Base-by-base conservation (phyloP, 2,797 vertebrate species). In the Astyanax mexicanus region DNA sequence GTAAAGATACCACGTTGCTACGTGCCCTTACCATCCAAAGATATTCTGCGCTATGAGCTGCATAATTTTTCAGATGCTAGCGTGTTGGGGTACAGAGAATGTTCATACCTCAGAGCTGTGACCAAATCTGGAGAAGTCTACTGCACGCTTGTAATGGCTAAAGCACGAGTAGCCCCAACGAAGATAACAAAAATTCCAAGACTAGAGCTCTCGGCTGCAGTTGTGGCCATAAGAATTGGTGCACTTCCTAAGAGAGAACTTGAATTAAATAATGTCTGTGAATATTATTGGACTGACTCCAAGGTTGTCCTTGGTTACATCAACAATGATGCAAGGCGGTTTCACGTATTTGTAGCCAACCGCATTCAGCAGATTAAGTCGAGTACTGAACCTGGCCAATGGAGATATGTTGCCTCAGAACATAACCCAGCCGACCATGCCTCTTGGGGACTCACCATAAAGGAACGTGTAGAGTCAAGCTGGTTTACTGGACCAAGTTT, bases 261-360 rank as follows among this genome's bases (percentile, higher is more conserved):
- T 6, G 6, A 69, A 17, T 1, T 69, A n/a, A n/a, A n/a, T 7
- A 0, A 69, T 19, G 11, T n/a, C 7, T 21, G 15, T 3, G 49
- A 69, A 55, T 54, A 25, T 21, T 69, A 15, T 9, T 69, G 67
- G 49, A 69, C 67, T 0, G 49, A 69, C 6, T 69, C 49, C 10
- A 69, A 25, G 29, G 65, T 68, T 5, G 27, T 68, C 29, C 65
- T 67, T 17, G 64, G 42, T 19, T 66, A 66, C 44, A 37, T 69
- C 11, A 67, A 35, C 10, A 67, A 67, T 37, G 45, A 49, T 13
- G 27, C 15, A 13, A 38, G 29, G 37, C 0, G 32, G 7, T 69
- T n/a, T n/a, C n/a, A n/a, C n/a, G n/a, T n/a, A n/a, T 51, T 7
- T 13, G 11, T 68, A 15, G 42, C 17, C 2, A 47, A 67, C 27